Evolutionary conservation across 2,797 vertebrate species (phyloP), one percentile per base, ranked within the genome.

Genomic region (Hydrocynus forskahlii): DNA sequence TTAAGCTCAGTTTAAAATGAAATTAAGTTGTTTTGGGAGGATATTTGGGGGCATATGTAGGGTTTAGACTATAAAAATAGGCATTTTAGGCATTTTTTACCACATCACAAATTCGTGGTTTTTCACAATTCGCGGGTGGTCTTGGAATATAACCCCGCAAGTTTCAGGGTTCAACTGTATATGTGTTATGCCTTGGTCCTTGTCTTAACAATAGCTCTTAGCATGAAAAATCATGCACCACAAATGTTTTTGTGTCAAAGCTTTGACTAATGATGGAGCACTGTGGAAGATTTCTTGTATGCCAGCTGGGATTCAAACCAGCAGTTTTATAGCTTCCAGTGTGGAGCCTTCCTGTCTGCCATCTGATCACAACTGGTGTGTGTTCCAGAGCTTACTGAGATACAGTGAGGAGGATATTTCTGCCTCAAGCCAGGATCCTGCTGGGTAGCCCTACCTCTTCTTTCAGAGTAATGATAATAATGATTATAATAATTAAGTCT

Each of bases 331-430:
- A 25, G 45, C 68, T 21, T 55, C 50, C 50, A 19, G 4, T 7
- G 8, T 10, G 29, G 70, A 59, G 35, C 52, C 25, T 60, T 75
- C 23, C 29, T 21, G 60, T 75, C 38, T 59, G 40, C 29, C 19
- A 48, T 29, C 19, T 48, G n/a, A 75, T 64, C 12, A 50, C 48
- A 23, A 52, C 19, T 35, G 63, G 43, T 69, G 29, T 69, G 19
- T 19, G 66, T 60, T 69, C 29, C 25, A 38, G 17, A 25, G 54
- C 60, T 75, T 38, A 80, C 66, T 57, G 40, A 68, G 52, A n/a
- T n/a, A 19, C 59, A 64, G n/a, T 13, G 60, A 67, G 21, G 19
- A 66, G 74, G 17, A 19, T 40, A 35, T 4, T 57, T 67, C 14
- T 48, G 23, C 54, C 14, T 7, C 35, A 4, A 57, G 40, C 23